Evolutionary conservation across 2,113 vertebrate species (phyloP), one percentile per base, ranked within the genome.

Genomic region (Otolemur garnettii): DNA sequence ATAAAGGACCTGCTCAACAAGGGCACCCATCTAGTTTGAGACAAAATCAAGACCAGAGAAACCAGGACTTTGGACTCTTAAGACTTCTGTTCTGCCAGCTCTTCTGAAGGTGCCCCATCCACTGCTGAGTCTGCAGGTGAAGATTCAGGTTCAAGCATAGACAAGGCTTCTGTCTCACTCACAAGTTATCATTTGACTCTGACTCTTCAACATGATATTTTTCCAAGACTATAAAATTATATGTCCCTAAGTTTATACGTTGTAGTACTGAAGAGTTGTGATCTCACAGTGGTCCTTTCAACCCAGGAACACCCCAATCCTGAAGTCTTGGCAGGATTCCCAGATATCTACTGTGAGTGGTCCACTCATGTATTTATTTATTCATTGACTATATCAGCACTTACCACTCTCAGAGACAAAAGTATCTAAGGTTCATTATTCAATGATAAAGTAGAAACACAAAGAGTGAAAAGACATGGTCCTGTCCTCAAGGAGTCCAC

Each of bases 31-130:
- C 30, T 45, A 81, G 35, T 38, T 82, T 81, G n/a, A 11, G n/a
- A 5, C 18, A 92, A 30, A 93, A 84, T 55, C 53, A 89, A 94
- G 30, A 72, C 35, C 45, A 93, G 22, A 91, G 64, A 95, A 96
- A 71, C 11, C n/a, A 92, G 64, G 13, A 72, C 4, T 72, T 13
- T 5, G 6, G 12, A 71, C 33, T 64, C 53, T 83, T 57, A 72
- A 84, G 33, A 69, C 15, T 28, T 79, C 35, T 75, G 5, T 55
- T 86, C 30, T 72, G 82, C 8, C 33, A 64, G 64, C 26, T 74
- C 13, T 90, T 93, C 62, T 78, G 11, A 74, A 83, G 71, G 30
- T 33, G 38, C 4, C 35, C 45, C 17, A 68, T 8, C 18, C 26
- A 74, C 24, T 89, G 33, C 22, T 82, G n/a, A 69, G 26, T 91